These are phyloP conservation scores for Nasonovia ribisnigri DNA, from an alignment of 2,888 invertebrate genomes.

Conservation along the genomic window DNA sequence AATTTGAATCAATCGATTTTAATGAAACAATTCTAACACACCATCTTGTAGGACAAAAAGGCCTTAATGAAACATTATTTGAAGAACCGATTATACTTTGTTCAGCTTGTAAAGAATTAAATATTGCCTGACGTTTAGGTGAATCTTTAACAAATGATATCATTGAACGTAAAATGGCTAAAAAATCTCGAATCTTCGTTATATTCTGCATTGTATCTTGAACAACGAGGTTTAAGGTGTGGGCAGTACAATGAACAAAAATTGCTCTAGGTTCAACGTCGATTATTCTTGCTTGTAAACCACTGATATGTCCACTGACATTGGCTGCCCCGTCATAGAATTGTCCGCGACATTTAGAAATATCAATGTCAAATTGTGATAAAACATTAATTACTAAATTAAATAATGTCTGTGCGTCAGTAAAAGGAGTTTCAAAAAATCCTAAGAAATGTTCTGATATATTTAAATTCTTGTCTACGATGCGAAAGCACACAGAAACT, in stretches of 20 bases:
- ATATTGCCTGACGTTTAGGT: constrained; percentile 7
- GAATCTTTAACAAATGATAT: constrained; percentile 40
- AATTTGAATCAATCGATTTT: constrained; percentile 32
- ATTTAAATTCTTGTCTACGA: not conserved
- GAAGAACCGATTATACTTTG: constrained; percentile 24
- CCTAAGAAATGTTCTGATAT: constrained; percentile 9
- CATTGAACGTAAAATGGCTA: constrained; percentile 13
- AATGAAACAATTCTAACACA: constrained; percentile 28
- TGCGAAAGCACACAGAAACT: not conserved
- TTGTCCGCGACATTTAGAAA: constrained; percentile 67
- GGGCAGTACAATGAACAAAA: constrained; percentile 66
- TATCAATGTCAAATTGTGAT: constrained; percentile 66
- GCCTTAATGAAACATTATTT: not conserved
- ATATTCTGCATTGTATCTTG: constrained; percentile 35
- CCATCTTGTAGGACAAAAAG: constrained; percentile 35
- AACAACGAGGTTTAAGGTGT: constrained; percentile 66
- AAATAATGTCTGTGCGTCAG: constrained; percentile 66
- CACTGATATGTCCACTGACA: constrained; percentile 65
- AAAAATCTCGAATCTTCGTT: constrained; percentile 31
- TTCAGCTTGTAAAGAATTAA: constrained; percentile 7
- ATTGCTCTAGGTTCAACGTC: constrained; percentile 66
- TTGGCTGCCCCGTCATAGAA: constrained; percentile 68
- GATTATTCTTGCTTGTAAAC: constrained; percentile 66
- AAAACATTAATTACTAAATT: constrained; percentile 65
- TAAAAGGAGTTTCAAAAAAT: constrained; percentile 23